These are phyloP conservation scores for Eucriotettix oculatus DNA, from an alignment of 2,888 invertebrate genomes.

Conservation along the genomic window DNA sequence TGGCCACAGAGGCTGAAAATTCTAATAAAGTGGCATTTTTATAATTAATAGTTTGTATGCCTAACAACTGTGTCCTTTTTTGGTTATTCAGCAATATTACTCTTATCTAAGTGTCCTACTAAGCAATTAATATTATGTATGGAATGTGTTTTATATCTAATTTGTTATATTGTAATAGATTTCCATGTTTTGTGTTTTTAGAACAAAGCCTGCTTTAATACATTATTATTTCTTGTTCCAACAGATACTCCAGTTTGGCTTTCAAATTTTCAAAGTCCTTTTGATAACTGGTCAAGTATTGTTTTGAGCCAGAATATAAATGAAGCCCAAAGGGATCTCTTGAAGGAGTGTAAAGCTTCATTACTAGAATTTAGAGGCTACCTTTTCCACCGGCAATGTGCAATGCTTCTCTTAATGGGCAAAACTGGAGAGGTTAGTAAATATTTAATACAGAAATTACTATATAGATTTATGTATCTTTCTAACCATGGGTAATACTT, in stretches of 20 bases:
- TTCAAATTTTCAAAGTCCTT: conserved; percentile 56
- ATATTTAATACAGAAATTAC: no score
- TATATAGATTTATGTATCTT: no score
- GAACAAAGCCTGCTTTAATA: not conserved
- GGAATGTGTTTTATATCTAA: no score
- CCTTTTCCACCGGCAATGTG: conserved; percentile 81
- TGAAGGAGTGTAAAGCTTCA: conserved; percentile 40
- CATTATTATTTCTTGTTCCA: conserved; percentile 2
- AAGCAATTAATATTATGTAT: no score
- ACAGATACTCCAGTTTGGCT: conserved; percentile 74
- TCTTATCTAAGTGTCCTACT: no score
- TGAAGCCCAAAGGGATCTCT: conserved; percentile 31
- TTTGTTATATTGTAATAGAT: no score
- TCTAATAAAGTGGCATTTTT: no score
- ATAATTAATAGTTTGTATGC: no score
- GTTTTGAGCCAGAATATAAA: conserved; percentile 44
- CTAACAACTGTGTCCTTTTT: no score
- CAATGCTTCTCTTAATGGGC: conserved; percentile 54
- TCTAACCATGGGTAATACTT: not conserved
- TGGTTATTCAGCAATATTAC: no score
- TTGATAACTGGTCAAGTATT: conserved; percentile 73
- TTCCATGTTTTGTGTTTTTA: not conserved
- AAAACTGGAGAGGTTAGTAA: conserved; percentile 63
- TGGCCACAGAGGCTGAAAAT: no score
- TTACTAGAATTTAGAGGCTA: conserved; percentile 85